These are phyloP conservation scores for Peromyscus attwateri DNA, from an alignment of 2,797 vertebrate genomes.

Conservation along the genomic window DNA sequence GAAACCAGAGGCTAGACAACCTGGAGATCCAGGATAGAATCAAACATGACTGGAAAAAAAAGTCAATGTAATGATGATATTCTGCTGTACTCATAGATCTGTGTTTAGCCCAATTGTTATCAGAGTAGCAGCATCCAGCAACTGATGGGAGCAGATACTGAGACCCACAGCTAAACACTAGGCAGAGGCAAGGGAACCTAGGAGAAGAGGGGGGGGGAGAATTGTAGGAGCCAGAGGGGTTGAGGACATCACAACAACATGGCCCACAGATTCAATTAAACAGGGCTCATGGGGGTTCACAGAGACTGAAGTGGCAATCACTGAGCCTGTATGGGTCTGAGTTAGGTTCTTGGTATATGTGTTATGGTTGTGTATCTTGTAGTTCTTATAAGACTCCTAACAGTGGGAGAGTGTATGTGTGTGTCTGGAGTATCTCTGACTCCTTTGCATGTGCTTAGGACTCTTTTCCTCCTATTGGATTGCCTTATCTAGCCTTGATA, in stretches of 20 bases:
- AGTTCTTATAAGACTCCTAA: neutral
- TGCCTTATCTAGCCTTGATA: neutral
- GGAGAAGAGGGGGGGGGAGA: neutral
- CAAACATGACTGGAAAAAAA: neutral
- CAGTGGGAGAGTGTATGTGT: neutral
- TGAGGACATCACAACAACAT: neutral
- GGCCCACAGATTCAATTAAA: neutral
- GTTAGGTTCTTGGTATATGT: neutral
- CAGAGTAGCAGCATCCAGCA: neutral
- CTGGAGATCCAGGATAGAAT: neutral
- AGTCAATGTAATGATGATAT: neutral
- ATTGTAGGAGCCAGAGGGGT: neutral
- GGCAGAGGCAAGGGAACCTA: neutral
- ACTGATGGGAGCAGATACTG: neutral
- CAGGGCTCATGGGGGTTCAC: neutral
- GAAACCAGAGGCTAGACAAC: neutral
- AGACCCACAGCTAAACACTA: neutral
- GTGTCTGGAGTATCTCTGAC: neutral
- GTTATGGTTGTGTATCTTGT: neutral
- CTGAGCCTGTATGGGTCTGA: neutral
- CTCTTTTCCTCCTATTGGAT: neutral
- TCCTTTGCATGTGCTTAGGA: neutral
- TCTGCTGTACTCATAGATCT: neutral
- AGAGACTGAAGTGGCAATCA: neutral
- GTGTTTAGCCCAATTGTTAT: neutral